Percentiles rank a stretch among this genome's conserved stretches.
phyloP scores from a whole-genome alignment of 2,797 vertebrate species.

The Rhynchotus rufescens region DNA sequence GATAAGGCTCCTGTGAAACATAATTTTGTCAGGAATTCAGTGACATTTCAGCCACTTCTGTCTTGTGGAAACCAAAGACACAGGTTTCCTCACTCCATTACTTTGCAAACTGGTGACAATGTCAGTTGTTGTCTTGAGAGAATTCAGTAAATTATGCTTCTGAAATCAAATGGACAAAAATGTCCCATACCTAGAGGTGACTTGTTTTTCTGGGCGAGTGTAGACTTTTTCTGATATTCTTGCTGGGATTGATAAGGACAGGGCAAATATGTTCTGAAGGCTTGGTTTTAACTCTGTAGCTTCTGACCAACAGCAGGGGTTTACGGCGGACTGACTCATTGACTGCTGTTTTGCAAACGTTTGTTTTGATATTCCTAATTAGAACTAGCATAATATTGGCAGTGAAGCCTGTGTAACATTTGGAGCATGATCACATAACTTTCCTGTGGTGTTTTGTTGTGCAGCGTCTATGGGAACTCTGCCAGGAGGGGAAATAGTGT shows the following conservation, averaged over 20 bases:
- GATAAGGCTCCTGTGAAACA: not conserved
- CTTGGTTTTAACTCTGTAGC: not conserved
- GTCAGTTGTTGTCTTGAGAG: not conserved
- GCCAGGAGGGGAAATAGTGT: not conserved
- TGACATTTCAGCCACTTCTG: not conserved
- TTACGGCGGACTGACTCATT: not conserved
- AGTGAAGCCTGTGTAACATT: not conserved
- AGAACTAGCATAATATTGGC: slow-evolving; percentile 26
- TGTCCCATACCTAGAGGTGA: not conserved
- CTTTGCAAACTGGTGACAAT: not conserved
- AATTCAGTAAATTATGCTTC: not conserved
- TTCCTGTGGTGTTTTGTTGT: slow-evolving; percentile 19
- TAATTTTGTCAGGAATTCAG: not conserved
- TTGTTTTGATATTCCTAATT: slow-evolving; percentile 47
- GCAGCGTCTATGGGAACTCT: not conserved
- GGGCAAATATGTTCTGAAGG: not conserved
- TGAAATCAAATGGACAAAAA: not conserved
- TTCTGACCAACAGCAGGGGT: not conserved
- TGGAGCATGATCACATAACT: not conserved
- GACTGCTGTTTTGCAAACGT: slow-evolving; percentile 15
- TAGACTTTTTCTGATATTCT: not conserved
- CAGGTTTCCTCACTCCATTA: not conserved
- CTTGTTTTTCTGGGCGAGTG: not conserved
- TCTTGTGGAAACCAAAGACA: not conserved
- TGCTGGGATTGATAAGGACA: not conserved